These are phyloP conservation scores for Lacanobia wlatinum DNA, from an alignment of 2,888 invertebrate genomes.

Conservation along the genomic window DNA sequence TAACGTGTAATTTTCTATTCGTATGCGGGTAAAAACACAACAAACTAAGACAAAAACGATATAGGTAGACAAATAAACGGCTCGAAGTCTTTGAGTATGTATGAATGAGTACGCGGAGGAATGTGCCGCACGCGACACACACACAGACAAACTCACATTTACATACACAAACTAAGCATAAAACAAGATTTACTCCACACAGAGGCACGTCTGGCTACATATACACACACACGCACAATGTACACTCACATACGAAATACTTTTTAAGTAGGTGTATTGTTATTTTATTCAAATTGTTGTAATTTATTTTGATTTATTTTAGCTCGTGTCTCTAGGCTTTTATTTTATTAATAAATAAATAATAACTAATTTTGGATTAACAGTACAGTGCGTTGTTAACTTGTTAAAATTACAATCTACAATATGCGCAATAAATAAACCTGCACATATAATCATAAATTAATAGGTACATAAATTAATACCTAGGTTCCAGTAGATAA, in stretches of 20 bases:
- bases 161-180: constrained; percentile 68
- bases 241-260: constrained; percentile 75
- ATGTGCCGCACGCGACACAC: constrained; percentile 86
- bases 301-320: constrained; percentile 71
- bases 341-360: constrained; percentile 60
- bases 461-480: constrained; percentile 2
- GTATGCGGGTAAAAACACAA: constrained; percentile 59
- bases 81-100: constrained; percentile 76
- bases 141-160: constrained; percentile 67
- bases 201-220: constrained; percentile 65
- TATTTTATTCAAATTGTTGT: constrained; percentile 71
- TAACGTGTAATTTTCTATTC: constrained; percentile 42
- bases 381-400: constrained; percentile 24
- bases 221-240: constrained; percentile 71
- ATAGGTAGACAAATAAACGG: constrained; percentile 75
- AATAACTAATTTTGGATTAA: constrained; percentile 38
- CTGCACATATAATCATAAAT: not conserved
- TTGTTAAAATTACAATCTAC: constrained; percentile 31
- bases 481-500: not conserved
- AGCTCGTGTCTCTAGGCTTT: constrained; percentile 48
- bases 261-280: constrained; percentile 70
- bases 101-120: constrained; percentile 87
- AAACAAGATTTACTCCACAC: constrained; percentile 82
- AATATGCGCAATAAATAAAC: constrained; percentile 27
- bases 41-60: constrained; percentile 71